Evolutionary conservation across 2,113 vertebrate genomes (phyloP).

Genomic region (Gallinago jamesoni): DNA sequence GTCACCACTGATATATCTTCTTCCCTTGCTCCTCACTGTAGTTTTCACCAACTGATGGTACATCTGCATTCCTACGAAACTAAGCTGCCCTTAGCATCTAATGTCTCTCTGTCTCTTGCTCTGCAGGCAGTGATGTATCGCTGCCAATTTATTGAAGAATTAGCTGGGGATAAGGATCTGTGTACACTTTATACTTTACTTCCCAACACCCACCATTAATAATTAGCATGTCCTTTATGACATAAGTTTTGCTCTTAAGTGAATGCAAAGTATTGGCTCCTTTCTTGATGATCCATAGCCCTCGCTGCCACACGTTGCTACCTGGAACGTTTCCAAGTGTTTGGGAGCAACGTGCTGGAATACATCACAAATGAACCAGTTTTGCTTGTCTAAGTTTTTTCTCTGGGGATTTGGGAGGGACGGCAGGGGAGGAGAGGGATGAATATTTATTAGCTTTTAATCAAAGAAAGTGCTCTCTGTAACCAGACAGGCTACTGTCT

Average conservation of each 20-base stretch:
- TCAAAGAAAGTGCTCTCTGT: conserved; percentile 61
- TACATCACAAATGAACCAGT: conserved; percentile 47
- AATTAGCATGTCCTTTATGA: conserved; percentile 41
- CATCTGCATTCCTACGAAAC: conserved; percentile 59
- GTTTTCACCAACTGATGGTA: conserved; percentile 22
- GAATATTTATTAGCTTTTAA: conserved; percentile 68
- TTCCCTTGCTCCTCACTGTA: not conserved
- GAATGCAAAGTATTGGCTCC: conserved; percentile 17
- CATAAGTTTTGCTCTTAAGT: conserved; percentile 35
- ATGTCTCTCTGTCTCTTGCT: conserved; percentile 60
- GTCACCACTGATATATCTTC: conserved; percentile 27
- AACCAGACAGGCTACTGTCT: conserved; percentile 56
- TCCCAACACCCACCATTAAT: conserved; percentile 39
- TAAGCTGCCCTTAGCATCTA: not conserved
- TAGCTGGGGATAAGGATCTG: conserved; percentile 54
- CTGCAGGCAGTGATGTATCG: conserved; percentile 39
- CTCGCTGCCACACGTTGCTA: not conserved
- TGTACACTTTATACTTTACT: conserved; percentile 26
- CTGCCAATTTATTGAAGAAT: conserved; percentile 45
- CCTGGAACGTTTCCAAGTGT: conserved; percentile 45
- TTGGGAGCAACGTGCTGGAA: not conserved
- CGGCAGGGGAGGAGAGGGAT: conserved; percentile 42
- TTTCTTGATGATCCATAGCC: conserved; percentile 1
- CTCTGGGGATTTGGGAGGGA: conserved; percentile 33
- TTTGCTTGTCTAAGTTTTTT: conserved; percentile 34